Conservation (phyloP, 2,113 vertebrate species). For the Mesoclemmys tuberculata region DNA sequence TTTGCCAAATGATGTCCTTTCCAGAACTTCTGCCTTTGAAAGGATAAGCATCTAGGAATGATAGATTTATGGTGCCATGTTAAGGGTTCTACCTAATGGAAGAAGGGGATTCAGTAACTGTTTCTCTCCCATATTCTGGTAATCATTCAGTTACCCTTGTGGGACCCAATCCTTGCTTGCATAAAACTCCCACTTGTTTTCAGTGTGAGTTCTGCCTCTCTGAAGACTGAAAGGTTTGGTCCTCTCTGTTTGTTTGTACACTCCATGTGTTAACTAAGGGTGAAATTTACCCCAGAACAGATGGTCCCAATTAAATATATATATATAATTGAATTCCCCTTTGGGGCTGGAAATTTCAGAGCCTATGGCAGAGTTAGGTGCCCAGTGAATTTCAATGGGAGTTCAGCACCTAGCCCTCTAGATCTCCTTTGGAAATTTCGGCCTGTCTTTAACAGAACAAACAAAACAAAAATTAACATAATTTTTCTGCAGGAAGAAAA, state of each 20-base stretch:
- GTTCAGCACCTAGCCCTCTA: background rate
- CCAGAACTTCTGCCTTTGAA: background rate
- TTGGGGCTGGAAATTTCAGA: background rate
- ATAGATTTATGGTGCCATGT: background rate
- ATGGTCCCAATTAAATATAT: accelerated
- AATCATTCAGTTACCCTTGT: background rate
- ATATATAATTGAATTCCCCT: background rate
- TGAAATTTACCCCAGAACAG: background rate
- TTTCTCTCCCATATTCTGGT: background rate
- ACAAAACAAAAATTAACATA: background rate
- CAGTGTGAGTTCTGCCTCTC: background rate
- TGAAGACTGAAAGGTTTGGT: background rate
- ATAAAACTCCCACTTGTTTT: background rate
- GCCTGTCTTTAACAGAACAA: background rate
- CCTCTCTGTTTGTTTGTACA: accelerated
- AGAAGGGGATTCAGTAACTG: background rate
- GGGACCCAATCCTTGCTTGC: background rate
- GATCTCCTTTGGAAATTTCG: background rate
- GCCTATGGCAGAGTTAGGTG: background rate
- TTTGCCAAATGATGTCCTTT: background rate
- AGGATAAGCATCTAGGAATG: background rate
- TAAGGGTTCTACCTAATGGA: background rate
- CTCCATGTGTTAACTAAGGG: background rate
- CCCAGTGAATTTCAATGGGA: background rate
- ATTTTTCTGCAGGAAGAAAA: background rate